Base-by-base conservation (phyloP, 2,113 vertebrate species). In the Archilochus colubris region DNA sequence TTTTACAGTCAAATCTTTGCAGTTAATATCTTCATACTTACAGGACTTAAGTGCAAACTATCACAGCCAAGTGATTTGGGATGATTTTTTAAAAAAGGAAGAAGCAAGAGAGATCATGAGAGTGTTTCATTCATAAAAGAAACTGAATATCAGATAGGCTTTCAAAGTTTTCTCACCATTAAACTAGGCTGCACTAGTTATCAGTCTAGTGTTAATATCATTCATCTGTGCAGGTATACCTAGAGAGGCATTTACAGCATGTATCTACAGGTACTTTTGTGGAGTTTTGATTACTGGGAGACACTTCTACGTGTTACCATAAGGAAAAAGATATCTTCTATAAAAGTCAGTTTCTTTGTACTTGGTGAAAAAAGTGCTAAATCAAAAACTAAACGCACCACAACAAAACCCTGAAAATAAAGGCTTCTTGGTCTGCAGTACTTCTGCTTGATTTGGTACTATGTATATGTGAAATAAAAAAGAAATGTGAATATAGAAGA, bases 31-130 rank as follows among this genome's bases (percentile, higher is more conserved):
- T 79, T 73, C 72, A 61, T 76, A 75, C 36, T 77, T 80, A 40
- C 14, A 88, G 44, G 28, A 48, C 23, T 67, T 93, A 92, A 73
- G 59, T 85, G 68, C n/a, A 90, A 93, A 96, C 30, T 89, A 75
- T 53, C 3, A 0, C 53, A 81, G 40, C 23, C 4, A 5, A 86
- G 66, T 74, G 73, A 90, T 63, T 74, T 67, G 33, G 9, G 28
- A 15, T 62, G 36, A 7, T 20, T 31, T 55, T 57, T 80, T 68
- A 55, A 92, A 31, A 9, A 36, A 61, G 8, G 22, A 68, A 53
- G 38, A 66, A 73, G 10, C n/a, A 48, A 51, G 24, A 67, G 12
- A 74, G 4, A 44, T 58, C 43, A 27, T 80, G 18, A 82, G 36
- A 36, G 9, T 30, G 12, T 28, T 16, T n/a, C 36, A 48, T 79